These are phyloP conservation scores for Dasyurus viverrinus DNA, from an alignment of 2,113 vertebrate genomes.

Conservation along the genomic window DNA sequence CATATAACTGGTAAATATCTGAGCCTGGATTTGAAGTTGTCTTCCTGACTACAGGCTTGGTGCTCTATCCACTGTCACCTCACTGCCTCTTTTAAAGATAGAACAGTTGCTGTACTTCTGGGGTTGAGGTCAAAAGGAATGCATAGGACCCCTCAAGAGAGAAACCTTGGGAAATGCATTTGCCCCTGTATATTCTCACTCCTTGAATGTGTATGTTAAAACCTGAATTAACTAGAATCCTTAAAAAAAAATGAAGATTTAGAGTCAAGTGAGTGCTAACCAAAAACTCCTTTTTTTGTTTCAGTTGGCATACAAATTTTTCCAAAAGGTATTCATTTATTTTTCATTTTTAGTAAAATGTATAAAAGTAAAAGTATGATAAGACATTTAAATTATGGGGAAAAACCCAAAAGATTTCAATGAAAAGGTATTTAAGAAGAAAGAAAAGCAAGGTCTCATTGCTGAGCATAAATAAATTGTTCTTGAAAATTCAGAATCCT, in stretches of 20 bases:
- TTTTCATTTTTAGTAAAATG: conserved; percentile 5
- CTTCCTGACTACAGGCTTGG: background rate
- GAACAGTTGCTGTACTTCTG: background rate
- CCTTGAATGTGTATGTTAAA: background rate
- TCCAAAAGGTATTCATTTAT: conserved; percentile 6
- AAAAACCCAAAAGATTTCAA: background rate
- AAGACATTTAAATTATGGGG: background rate
- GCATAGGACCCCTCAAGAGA: background rate
- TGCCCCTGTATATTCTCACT: background rate
- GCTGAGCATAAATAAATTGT: background rate
- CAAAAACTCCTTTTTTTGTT: conserved; percentile 37
- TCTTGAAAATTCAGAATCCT: background rate
- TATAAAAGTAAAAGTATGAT: background rate
- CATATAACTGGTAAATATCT: background rate
- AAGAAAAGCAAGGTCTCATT: background rate
- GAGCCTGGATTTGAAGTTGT: background rate
- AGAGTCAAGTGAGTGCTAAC: background rate
- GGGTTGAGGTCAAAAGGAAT: conserved; percentile 32
- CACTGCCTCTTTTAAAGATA: background rate
- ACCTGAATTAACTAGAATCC: background rate
- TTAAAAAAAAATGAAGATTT: background rate
- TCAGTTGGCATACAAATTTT: conserved; percentile 25
- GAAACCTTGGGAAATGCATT: background rate
- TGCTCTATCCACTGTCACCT: background rate
- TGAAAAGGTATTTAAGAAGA: background rate